Percentiles rank a stretch among this genome's conserved stretches.
Evolutionary conservation across 2,888 invertebrate genomes (phyloP).

Genomic region (Caenorhabditis panamensis): DNA sequence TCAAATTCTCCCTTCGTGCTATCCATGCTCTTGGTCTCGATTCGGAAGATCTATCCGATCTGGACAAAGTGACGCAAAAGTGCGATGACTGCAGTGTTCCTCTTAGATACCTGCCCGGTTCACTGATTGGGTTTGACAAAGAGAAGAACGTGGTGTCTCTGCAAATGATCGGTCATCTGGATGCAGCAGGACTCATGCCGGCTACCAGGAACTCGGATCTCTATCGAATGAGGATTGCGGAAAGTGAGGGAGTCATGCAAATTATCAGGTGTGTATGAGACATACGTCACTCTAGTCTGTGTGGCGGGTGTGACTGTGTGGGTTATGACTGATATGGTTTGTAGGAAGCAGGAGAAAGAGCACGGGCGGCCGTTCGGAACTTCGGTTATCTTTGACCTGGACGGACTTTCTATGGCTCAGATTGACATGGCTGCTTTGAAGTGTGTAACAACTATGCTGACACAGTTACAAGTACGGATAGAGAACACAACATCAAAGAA

Average conservation of each 20-base stretch:
- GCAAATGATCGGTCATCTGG: slow-evolving; percentile 75
- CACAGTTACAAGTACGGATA: slow-evolving; percentile 69
- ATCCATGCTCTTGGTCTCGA: slow-evolving; percentile 75
- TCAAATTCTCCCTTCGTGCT: slow-evolving; percentile 72
- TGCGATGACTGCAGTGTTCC: slow-evolving; percentile 69
- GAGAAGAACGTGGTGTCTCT: slow-evolving; percentile 75
- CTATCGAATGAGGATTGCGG: slow-evolving; percentile 76
- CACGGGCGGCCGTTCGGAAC: slow-evolving; percentile 74
- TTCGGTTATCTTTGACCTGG: slow-evolving; percentile 77
- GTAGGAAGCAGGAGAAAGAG: slow-evolving; percentile 67
- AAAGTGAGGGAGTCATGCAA: slow-evolving; percentile 78
- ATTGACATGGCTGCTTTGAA: slow-evolving; percentile 74
- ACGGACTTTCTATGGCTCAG: slow-evolving; percentile 73
- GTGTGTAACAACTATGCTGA: slow-evolving; percentile 72
- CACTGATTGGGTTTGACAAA: slow-evolving; percentile 75
- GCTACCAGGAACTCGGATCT: slow-evolving; percentile 73
- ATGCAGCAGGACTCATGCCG: slow-evolving; percentile 73
- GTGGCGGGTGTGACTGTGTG: slow-evolving; percentile 24
- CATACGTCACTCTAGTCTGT: slow-evolving; percentile 32
- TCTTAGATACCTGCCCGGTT: slow-evolving; percentile 71
- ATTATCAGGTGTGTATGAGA: slow-evolving; percentile 62
- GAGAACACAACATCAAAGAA: not conserved
- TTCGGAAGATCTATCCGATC: slow-evolving; percentile 68
- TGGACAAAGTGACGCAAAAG: slow-evolving; percentile 71
- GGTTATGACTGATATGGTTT: slow-evolving; percentile 23